These are phyloP conservation scores for Epinephelus malabaricus DNA, from an alignment of 2,797 vertebrate genomes.

Conservation along the genomic window DNA sequence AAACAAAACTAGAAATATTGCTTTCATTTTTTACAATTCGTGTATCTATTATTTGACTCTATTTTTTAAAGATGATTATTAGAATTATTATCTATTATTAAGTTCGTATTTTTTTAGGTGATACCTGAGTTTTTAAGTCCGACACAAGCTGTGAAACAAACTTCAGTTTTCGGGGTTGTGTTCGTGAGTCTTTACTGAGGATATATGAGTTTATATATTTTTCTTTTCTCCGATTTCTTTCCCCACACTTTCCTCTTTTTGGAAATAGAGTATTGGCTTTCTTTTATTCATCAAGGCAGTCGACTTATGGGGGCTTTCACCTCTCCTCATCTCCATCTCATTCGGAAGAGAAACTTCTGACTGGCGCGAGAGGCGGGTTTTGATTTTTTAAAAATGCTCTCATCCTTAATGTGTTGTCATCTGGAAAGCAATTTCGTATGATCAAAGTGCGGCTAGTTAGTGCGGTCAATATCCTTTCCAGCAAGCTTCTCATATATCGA, in stretches of 20 bases:
- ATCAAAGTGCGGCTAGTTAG: conserved; percentile 84
- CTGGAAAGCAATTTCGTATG: conserved; percentile 79
- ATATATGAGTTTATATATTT: conserved; percentile 26
- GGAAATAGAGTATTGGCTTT: conserved; percentile 46
- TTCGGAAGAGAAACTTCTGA: conserved; percentile 68
- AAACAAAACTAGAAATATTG: not conserved
- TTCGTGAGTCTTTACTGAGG: not conserved
- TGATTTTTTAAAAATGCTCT: conserved; percentile 72
- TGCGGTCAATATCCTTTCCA: conserved; percentile 79
- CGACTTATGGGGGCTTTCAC: conserved; percentile 43
- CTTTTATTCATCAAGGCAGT: conserved; percentile 47
- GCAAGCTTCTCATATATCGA: conserved; percentile 77
- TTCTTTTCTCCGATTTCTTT: conserved; percentile 1
- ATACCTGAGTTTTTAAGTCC: not conserved
- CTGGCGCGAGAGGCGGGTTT: conserved; percentile 57
- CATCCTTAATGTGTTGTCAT: conserved; percentile 81
- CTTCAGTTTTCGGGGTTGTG: not conserved
- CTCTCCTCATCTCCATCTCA: conserved; percentile 61
- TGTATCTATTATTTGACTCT: not conserved
- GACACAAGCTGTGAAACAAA: not conserved
- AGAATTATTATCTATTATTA: not conserved
- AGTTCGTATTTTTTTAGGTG: not conserved
- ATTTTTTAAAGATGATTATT: not conserved
- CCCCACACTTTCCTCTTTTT: not conserved
- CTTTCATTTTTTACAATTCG: not conserved